Evolutionary conservation across 2,113 vertebrate genomes (phyloP), one percentile per base, ranked within the genome.

Genomic region (Corapipo altera): DNA sequence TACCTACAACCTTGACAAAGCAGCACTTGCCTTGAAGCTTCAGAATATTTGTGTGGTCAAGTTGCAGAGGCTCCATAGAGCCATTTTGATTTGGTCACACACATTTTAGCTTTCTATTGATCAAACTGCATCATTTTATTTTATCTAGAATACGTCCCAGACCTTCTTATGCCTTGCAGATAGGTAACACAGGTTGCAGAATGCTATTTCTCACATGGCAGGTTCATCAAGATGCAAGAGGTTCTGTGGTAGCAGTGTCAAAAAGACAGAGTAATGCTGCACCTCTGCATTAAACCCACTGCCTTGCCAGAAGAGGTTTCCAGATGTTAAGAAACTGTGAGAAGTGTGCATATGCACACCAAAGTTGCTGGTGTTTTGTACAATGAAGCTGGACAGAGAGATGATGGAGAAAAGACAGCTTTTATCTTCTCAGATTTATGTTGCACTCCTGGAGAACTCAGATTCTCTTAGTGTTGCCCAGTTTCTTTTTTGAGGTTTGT

Each of bases 291-390:
- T 51, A 51, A 64, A 69, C 18, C 33, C 23, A 6, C 20, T 23
- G 26, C 9, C 18, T 66, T 62, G 11, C 48, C 58, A 62, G 14
- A 18, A 67, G 11, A 37, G 9, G 8, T 30, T 82, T 79, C 44
- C 44, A 26, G 1, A 0, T 5, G 33, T 26, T 51, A 51, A 11
- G 33, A 79, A 84, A 46, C 3, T 6, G 33, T 5, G 9, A 71
- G 49, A 21, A 73, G 8, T 2, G 6, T 3, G 11, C 0, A 0
- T 5, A 48, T 3, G 1, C 39, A 7, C 24, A 35, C 30, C 1
- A 11, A n/a, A 64, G 51, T 4, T 72, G 39, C 22, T 37, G 23
- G 6, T 24, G 17, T 19, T 88, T 62, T 32, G 8, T 54, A 9
- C 5, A 44, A 27, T 7, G 23, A 61, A 94, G 49, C 15, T 30